phyloP scores from a whole-genome alignment of 1,140 invertebrate species.

The Condylostylus longicornis region DNA sequence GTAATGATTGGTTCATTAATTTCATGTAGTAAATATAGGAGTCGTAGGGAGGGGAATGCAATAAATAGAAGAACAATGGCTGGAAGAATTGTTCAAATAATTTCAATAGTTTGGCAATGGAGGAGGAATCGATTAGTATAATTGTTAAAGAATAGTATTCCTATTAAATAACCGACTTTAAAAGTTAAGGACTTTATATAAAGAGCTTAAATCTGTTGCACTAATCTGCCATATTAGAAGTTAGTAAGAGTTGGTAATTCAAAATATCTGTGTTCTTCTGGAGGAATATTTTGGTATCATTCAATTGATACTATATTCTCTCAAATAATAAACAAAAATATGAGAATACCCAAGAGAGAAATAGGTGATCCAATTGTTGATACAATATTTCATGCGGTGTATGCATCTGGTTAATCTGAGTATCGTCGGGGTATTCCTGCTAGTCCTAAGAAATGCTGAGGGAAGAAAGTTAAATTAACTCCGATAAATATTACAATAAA shows the following conservation, averaged over 20 bases:
- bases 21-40: slow-evolving; percentile 48
- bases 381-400: slow-evolving; percentile 44
- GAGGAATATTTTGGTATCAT: slow-evolving; percentile 39
- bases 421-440: slow-evolving; percentile 56
- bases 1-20: slow-evolving; percentile 35
- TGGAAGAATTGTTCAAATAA: slow-evolving; percentile 46
- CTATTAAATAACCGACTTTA: slow-evolving; percentile 43
- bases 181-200: slow-evolving; percentile 40
- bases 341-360: slow-evolving; percentile 36
- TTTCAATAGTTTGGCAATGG: slow-evolving; percentile 41
- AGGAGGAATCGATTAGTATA: slow-evolving; percentile 35
- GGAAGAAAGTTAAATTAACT: slow-evolving; percentile 61
- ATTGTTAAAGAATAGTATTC: slow-evolving; percentile 35
- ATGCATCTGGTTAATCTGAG: slow-evolving; percentile 53
- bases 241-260: slow-evolving; percentile 39
- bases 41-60: slow-evolving; percentile 40
- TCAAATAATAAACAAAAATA: slow-evolving; percentile 40
- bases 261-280: slow-evolving; percentile 38
- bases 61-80: slow-evolving; percentile 46
- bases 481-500: slow-evolving; percentile 46
- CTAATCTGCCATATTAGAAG: slow-evolving; percentile 39
- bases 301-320: slow-evolving; percentile 38
- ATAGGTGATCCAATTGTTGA: slow-evolving; percentile 46
- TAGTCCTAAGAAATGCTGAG: slow-evolving; percentile 59
- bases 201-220: slow-evolving; percentile 42